Conservation (phyloP, 2,797 vertebrate genomes). For the Pseudochirops corinnae region DNA sequence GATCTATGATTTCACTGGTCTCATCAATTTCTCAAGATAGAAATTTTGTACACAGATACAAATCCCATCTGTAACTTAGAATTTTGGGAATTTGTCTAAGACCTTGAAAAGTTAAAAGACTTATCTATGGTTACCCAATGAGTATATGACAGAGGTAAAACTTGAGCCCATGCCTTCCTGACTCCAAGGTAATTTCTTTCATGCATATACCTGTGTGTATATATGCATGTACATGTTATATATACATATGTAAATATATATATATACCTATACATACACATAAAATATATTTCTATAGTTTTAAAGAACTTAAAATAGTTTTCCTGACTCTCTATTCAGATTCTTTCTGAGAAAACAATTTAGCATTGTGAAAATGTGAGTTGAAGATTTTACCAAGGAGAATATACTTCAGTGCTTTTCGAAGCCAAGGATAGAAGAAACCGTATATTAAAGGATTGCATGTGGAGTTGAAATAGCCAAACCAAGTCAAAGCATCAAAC, state of each 20-base stretch:
- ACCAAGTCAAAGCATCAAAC: constrained; percentile 84
- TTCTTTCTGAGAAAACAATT: constrained; percentile 80
- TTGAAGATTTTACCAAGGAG: constrained; percentile 84
- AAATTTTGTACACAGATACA: background rate
- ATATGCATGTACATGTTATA: background rate
- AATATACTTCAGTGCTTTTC: constrained; percentile 81
- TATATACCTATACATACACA: background rate
- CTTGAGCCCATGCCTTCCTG: background rate
- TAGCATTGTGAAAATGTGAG: constrained; percentile 71
- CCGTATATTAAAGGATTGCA: constrained; percentile 88
- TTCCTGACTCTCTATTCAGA: constrained; percentile 24
- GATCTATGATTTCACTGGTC: background rate
- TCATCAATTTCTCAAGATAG: background rate
- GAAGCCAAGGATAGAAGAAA: constrained; percentile 89
- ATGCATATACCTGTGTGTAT: background rate
- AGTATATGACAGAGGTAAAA: background rate
- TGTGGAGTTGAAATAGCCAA: constrained; percentile 87
- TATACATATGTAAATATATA: background rate
- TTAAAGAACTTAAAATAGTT: background rate
- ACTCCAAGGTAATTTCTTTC: background rate
- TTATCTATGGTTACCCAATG: background rate
- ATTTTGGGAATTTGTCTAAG: background rate
- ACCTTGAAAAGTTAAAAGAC: background rate
- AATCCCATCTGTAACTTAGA: background rate
- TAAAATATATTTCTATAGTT: background rate